Conservation (phyloP, 2,797 vertebrate genomes). For the Fundulus diaphanus region DNA sequence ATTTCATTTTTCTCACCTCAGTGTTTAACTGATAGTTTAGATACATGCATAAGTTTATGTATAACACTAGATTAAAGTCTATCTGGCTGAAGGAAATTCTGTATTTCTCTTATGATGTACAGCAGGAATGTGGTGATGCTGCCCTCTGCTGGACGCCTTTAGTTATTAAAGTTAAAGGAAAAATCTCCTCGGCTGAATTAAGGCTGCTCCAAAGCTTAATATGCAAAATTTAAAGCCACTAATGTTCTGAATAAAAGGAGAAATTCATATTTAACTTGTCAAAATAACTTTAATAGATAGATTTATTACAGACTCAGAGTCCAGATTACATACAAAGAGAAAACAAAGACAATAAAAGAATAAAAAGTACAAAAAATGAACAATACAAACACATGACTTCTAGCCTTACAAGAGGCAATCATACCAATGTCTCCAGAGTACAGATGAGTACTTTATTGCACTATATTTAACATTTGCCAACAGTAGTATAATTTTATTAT, state of each 20-base stretch:
- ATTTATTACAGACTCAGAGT: no score
- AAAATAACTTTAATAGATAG: no score
- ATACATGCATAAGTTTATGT: not conserved
- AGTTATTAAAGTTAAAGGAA: not conserved
- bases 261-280: not conserved
- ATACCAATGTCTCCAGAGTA: no score
- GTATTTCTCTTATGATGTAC: not conserved
- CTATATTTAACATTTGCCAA: no score
- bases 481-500: no score
- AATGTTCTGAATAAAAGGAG: not conserved
- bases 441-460: no score
- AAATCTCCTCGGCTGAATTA: not conserved
- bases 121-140: not conserved
- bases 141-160: conserved; percentile 2
- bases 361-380: no score
- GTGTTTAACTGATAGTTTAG: not conserved
- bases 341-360: no score
- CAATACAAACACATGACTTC: no score
- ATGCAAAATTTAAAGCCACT: not conserved
- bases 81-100: not conserved
- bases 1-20: no score
- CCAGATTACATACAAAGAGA: no score
- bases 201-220: not conserved
- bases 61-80: not conserved
- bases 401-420: no score